Evolutionary conservation across 2,113 vertebrate genomes (phyloP).

Genomic region (Psittacara wagleri): DNA sequence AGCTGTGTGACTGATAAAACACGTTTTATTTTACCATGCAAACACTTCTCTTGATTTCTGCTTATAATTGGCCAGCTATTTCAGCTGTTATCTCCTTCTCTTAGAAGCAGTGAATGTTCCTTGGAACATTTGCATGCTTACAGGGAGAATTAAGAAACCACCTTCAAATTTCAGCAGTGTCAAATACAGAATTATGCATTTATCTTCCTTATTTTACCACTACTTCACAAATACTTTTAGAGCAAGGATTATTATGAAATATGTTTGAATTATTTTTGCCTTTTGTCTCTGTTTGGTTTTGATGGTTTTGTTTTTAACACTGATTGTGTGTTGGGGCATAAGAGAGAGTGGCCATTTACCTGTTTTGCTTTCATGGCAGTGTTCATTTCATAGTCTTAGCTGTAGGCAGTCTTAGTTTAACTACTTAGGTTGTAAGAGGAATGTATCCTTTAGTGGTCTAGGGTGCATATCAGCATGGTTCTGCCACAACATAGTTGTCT

Average conservation of each 20-base stretch:
- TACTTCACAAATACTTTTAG: background rate
- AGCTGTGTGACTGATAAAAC: background rate
- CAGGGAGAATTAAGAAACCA: background rate
- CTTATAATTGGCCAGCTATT: background rate
- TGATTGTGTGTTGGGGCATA: background rate
- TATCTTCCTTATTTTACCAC: background rate
- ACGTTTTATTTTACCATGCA: background rate
- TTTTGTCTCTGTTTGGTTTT: background rate
- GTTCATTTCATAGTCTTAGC: background rate
- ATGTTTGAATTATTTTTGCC: background rate
- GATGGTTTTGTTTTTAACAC: background rate
- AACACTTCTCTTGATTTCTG: background rate
- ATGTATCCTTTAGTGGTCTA: background rate
- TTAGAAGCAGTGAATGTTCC: background rate
- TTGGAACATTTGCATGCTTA: background rate
- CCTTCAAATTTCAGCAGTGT: background rate
- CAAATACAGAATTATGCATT: background rate
- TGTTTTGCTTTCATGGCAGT: background rate
- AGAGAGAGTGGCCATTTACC: background rate
- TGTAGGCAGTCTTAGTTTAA: background rate
- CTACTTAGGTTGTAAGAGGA: background rate
- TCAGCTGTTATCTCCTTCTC: background rate
- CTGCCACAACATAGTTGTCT: background rate
- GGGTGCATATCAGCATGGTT: background rate
- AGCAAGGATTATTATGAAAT: background rate